Conservation (phyloP, 2,113 vertebrate species). For the Platichthys stellatus region DNA sequence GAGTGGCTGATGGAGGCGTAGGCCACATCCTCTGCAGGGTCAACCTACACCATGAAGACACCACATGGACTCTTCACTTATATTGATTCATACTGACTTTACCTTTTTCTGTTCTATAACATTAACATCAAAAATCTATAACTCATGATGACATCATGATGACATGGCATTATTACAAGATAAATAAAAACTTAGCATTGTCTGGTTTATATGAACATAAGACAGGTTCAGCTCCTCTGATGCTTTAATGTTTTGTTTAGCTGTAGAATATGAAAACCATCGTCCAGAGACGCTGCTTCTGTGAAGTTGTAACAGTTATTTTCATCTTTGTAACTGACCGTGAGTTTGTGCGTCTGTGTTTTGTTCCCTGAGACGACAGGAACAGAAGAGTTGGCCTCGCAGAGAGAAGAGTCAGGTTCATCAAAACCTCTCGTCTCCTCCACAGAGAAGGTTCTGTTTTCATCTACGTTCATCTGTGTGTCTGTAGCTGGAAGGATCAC, state of each 20-base stretch:
- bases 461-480: neutral
- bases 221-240: too few species aligned
- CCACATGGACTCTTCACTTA: neutral
- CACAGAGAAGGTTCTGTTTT: too few species aligned
- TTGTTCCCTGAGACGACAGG: conserved; percentile 1
- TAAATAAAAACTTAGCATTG: too few species aligned
- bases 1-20: conserved; percentile 26
- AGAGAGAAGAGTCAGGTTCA: too few species aligned
- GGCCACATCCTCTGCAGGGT: neutral
- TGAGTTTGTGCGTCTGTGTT: neutral
- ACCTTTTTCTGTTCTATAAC: neutral
- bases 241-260: too few species aligned
- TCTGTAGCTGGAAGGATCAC: too few species aligned
- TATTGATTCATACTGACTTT: neutral
- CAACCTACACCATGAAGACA: conserved; percentile 8
- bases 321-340: neutral
- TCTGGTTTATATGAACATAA: too few species aligned
- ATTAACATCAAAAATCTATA: neutral
- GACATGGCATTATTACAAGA: too few species aligned
- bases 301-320: too few species aligned
- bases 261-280: too few species aligned
- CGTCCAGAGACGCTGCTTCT: too few species aligned
- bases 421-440: neutral
- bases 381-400: neutral
- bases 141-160: too few species aligned